Evolutionary conservation across 2,888 invertebrate genomes (phyloP).

Genomic region (Baccha elongata): DNA sequence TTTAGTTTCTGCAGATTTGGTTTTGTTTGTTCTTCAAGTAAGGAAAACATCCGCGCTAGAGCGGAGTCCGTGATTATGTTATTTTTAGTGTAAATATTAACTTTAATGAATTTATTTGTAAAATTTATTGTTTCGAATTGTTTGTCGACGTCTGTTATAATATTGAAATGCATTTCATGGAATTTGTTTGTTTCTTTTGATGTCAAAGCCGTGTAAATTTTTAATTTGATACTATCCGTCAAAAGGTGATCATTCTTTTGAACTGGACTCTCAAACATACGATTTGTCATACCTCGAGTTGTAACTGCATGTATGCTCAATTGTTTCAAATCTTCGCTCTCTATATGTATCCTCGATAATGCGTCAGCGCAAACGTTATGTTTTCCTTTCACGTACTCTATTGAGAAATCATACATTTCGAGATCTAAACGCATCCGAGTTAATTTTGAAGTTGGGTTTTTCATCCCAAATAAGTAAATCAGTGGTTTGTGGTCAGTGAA

Average conservation of each 20-base stretch:
- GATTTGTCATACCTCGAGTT: constrained; percentile 5
- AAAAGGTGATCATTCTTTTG: too few relatives aligned
- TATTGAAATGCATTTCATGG: neutral
- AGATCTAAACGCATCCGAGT: constrained; percentile 76
- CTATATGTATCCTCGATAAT: constrained; percentile 1
- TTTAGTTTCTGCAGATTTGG: neutral
- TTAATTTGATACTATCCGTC: neutral
- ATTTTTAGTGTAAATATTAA: neutral
- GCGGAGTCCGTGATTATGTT: neutral
- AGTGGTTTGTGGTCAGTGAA: constrained; percentile 77
- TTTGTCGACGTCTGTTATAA: neutral
- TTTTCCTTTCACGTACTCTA: constrained; percentile 15
- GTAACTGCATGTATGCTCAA: neutral
- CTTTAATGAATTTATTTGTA: neutral
- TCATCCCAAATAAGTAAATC: constrained; percentile 69
- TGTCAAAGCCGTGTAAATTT: neutral
- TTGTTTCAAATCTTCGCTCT: constrained; percentile 3
- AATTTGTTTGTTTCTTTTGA: neutral
- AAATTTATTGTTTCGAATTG: neutral
- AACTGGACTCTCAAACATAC: neutral
- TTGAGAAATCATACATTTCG: constrained; percentile 75
- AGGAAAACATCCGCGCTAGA: constrained; percentile 2
- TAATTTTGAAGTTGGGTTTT: constrained; percentile 74
- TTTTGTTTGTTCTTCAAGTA: neutral
- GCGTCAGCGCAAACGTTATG: neutral